Evolutionary conservation across 2,113 vertebrate genomes (phyloP), one percentile per base, ranked within the genome.

Genomic region (Glareola pratincola): DNA sequence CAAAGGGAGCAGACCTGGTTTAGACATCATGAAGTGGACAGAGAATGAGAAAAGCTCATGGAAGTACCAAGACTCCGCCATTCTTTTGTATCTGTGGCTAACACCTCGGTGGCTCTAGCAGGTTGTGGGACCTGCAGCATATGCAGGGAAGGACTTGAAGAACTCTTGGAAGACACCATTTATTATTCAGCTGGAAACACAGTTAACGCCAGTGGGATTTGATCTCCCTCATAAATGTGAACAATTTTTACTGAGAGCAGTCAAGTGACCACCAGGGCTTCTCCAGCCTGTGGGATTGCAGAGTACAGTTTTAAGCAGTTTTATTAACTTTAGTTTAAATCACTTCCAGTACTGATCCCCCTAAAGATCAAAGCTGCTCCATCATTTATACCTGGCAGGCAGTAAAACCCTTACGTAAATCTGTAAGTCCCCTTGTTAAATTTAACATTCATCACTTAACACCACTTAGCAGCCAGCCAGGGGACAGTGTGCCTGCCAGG

Each of bases 361-460:
- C 93, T 95, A 83, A 96, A 97, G 97, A 97, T 97, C 94, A 97
- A 96, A 97, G 97, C 92, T 91, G 91, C 64, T 97, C 91, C 74
- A 97, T 97, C 96, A 96, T 88, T 97, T 94, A 96, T 96, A 93
- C 74, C 91, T 96, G 95, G 93, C 96, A 97, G 97, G 97, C 94
- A 96, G 94, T 97, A 97, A 96, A 97, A 97, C 80, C 95, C 91
- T 97, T 97, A 97, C 84, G 89, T 96, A 97, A 97, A 97, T 96
- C 96, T 95, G 89, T 85, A 95, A 96, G 94, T 92, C 87, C 91
- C 89, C 94, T 92, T 97, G 92, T 96, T 97, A 96, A 97, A 71
- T 94, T 97, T 96, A 97, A 97, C 96, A 97, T 96, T 97, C 94
- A 96, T 97, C 95, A 97, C 94, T 96, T 97, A 97, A 85, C 94